Conservation (phyloP, 2,113 vertebrate genomes). For the Callipepla californica region DNA sequence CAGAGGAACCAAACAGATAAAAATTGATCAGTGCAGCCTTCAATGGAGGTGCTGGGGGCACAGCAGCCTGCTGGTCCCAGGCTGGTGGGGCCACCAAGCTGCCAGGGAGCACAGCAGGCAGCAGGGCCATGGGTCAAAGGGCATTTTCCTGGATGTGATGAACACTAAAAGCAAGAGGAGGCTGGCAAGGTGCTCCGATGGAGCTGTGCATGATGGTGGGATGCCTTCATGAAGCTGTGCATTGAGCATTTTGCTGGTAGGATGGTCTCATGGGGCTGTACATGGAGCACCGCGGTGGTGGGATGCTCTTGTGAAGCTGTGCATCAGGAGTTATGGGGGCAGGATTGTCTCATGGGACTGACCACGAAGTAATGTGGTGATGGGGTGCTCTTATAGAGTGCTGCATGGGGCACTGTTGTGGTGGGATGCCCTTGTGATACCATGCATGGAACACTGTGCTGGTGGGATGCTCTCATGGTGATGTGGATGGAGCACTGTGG, state of each 20-base stretch:
- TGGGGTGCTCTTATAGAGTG: no score
- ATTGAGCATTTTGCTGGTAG: rapidly evolving
- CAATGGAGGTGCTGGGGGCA: neutral
- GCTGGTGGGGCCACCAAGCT: neutral
- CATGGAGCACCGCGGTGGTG: no score
- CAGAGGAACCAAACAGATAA: neutral
- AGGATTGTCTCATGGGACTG: no score
- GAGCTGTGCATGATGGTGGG: neutral
- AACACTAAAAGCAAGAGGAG: neutral
- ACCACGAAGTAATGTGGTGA: no score
- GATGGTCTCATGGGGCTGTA: neutral
- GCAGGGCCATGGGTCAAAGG: rapidly evolving
- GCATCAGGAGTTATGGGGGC: no score
- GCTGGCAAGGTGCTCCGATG: neutral
- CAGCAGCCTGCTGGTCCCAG: rapidly evolving
- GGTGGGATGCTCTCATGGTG: no score
- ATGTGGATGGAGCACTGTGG: neutral
- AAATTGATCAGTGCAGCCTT: neutral
- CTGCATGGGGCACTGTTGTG: no score
- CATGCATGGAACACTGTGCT: no score
- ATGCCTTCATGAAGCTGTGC: neutral
- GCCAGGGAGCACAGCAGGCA: rapidly evolving
- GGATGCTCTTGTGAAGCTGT: no score
- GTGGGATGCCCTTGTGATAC: no score
- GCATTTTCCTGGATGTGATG: rapidly evolving